These are phyloP conservation scores for Bothrops jararaca DNA, from an alignment of 2,113 vertebrate genomes.

Conservation along the genomic window DNA sequence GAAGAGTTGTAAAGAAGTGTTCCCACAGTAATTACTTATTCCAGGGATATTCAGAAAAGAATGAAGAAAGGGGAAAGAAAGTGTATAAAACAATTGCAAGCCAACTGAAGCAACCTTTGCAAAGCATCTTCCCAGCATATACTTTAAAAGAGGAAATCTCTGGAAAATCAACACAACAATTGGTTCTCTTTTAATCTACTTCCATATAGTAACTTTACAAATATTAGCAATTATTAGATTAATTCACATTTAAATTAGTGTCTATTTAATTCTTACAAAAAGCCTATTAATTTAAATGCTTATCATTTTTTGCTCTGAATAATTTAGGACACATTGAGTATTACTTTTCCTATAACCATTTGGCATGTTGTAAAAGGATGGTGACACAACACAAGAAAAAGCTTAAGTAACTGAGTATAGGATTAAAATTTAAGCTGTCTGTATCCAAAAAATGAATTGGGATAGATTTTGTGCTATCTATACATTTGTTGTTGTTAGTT, in stretches of 20 bases:
- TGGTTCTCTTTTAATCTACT: slow-evolving; percentile 51
- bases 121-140: slow-evolving; percentile 62
- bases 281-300: slow-evolving; percentile 46
- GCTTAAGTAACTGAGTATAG: slow-evolving; percentile 18
- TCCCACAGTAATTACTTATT: slow-evolving; percentile 84
- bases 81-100: slow-evolving; percentile 73
- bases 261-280: slow-evolving; percentile 51
- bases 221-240: slow-evolving; percentile 66
- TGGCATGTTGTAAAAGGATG: slow-evolving; percentile 32
- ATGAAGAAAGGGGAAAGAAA: slow-evolving; percentile 77
- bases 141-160: slow-evolving; percentile 9
- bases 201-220: slow-evolving; percentile 62
- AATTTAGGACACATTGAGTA: slow-evolving; percentile 43
- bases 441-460: neutral
- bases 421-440: slow-evolving; percentile 22
- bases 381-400: slow-evolving; percentile 36
- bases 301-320: slow-evolving; percentile 58
- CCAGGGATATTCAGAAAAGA: slow-evolving; percentile 77
- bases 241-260: slow-evolving; percentile 65
- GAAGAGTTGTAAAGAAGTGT: slow-evolving; percentile 80
- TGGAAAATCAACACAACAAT: slow-evolving; percentile 56
- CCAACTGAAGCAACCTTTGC: slow-evolving; percentile 60
- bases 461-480: neutral
- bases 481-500: neutral
- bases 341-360: slow-evolving; percentile 55